Base-by-base conservation (phyloP, 1,140 invertebrate genomes). In the Popillia japonica region DNA sequence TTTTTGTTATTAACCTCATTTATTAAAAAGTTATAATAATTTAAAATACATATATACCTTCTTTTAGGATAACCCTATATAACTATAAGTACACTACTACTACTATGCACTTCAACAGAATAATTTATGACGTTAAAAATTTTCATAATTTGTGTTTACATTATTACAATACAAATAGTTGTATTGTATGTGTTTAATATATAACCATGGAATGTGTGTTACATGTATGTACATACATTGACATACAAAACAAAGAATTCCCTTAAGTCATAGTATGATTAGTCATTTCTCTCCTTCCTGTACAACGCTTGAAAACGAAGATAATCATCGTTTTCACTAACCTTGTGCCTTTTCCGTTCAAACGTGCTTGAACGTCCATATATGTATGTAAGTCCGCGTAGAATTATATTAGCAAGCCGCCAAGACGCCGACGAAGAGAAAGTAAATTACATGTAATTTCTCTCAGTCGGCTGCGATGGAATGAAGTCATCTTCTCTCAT, bases 361-460 rank as follows among this genome's bases (percentile, higher is more conserved):
- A 55, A n/a, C 14, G 48, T 17, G 48, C 14, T 55, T 17, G 17
- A 55, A n/a, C n/a, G 2, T 55, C 48, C 48, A 55, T 55, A 55
- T 55, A 55, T 44, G 41, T 42, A 42, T 42, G 14, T n/a, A 55
- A 6, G 14, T 55, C n/a, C 14, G 14, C 48, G 48, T 55, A 55
- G 17, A 55, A 55, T 55, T 14, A n/a, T 55, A 17, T 17, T 55
- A 55, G 48, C 14, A 55, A 55, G 17, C n/a, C 6, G 17, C 48
- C 10, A 9, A 48, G 44, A 10, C 44, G 48, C 48, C 48, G 48
- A 23, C 61, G 61, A 68, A 68, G 61, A 68, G 61, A 68, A 68
- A 68, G 61, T 68, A 68, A 68, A 68, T 68, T 68, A 68, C 61
- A 22, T 22, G 27, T 68, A 68, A 68, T 68, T 68, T 68, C 61